Conservation (phyloP, 2,113 vertebrate genomes). For the Callocephalon fimbriatum region DNA sequence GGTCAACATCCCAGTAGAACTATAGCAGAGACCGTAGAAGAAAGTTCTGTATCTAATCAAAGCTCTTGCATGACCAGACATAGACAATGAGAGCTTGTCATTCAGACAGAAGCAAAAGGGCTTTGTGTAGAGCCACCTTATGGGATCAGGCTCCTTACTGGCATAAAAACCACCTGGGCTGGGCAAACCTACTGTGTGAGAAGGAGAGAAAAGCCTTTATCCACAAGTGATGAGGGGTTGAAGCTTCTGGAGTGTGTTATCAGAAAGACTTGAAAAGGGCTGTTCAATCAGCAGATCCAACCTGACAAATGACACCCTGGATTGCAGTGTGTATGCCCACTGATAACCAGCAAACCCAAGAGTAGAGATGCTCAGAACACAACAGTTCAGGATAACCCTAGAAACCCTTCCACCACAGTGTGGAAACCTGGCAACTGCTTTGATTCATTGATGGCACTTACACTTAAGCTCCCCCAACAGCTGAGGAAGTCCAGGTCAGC, state of each 20-base stretch:
- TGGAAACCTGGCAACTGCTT: neutral
- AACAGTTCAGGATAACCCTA: neutral
- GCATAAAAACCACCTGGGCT: neutral
- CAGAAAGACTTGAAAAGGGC: neutral
- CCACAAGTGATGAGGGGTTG: neutral
- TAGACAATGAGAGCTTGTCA: neutral
- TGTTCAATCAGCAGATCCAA: neutral
- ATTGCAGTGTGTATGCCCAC: neutral
- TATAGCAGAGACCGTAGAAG: neutral
- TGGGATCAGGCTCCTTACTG: neutral
- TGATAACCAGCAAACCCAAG: neutral
- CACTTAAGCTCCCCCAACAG: neutral
- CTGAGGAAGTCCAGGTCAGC: neutral
- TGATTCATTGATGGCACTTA: neutral
- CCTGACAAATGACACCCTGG: slow-evolving; percentile 31
- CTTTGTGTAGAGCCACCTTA: neutral
- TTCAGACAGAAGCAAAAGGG: neutral
- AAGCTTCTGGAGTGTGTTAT: neutral
- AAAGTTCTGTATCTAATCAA: neutral
- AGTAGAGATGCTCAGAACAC: neutral
- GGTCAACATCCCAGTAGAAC: neutral
- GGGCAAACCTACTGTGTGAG: neutral
- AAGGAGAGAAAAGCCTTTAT: neutral
- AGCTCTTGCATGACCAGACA: neutral
- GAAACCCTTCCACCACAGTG: neutral